Evolutionary conservation across 2,113 vertebrate genomes (phyloP), one percentile per base, ranked within the genome.

Genomic region (Smithornis capensis): DNA sequence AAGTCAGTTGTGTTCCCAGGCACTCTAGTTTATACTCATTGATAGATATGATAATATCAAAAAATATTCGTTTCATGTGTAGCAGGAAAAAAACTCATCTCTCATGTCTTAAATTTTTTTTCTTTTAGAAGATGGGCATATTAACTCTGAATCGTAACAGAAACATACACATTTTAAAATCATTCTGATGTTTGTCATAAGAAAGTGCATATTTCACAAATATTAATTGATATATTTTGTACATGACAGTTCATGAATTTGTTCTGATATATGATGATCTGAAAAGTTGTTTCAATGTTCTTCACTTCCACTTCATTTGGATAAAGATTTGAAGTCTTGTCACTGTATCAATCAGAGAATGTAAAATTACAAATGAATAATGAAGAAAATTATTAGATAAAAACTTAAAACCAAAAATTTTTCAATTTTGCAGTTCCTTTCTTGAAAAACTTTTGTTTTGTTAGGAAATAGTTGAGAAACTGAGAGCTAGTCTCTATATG

Each of bases 381-480:
- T 40, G 15, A 80, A 24, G 7, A 83, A 10, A 81, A 68, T 3
- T 52, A 59, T 55, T 63, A 38, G 6, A 49, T 27, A n/a, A 14
- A 37, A 56, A 23, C 3, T 40, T 38, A 69, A 3, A 64, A 44
- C 7, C 6, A 35, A 17, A 37, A 87, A 55, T 6, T 28, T 4
- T 14, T 71, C 0, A 0, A 4, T 50, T 87, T 79, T 60, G 1
- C 5, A 17, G 50, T 80, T 80, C 8, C 1, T 7, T 19, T 56
- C 38, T 60, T 55, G 22, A 13, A 2, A 47, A 47, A 31, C 2
- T 23, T 42, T 42, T 1, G 8, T 63, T 89, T 92, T 42, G 1
- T 70, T 44, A 60, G 24, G 18, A 79, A 49, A 9, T 14, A 8
- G 3, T 40, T 55, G 21, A 83, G 23, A 44, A 79, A 47, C 13